These are phyloP conservation scores for Mugil cephalus DNA, from an alignment of 2,113 vertebrate species.

Conservation along the genomic window DNA sequence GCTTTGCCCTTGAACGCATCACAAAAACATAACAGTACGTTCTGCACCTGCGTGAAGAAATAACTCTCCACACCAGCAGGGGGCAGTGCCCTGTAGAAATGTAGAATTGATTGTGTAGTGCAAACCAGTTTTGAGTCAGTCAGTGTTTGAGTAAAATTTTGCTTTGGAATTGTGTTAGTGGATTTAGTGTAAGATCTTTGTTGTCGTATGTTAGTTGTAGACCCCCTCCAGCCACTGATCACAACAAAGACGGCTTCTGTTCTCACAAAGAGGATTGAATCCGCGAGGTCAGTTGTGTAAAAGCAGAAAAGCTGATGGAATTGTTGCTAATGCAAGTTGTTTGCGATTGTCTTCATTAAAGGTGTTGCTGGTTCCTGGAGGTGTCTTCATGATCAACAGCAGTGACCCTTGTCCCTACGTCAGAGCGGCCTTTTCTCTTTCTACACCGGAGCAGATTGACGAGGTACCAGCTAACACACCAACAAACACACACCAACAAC, in stretches of 20 bases:
- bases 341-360: slow-evolving; percentile 59
- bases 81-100: too few species aligned
- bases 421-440: slow-evolving; percentile 90
- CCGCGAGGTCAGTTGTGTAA: background rate
- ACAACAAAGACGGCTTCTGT: slow-evolving; percentile 4
- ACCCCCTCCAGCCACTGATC: background rate
- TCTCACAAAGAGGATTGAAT: background rate
- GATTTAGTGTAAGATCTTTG: too few species aligned
- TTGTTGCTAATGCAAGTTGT: background rate
- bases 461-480: slow-evolving; percentile 73
- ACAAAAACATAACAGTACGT: too few species aligned
- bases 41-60: too few species aligned
- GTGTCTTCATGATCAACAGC: slow-evolving; percentile 86
- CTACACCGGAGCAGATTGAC: slow-evolving; percentile 91
- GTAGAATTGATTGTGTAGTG: too few species aligned
- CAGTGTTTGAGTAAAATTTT: too few species aligned
- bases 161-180: too few species aligned
- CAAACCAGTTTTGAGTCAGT: too few species aligned
- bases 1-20: too few species aligned
- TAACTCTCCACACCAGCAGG: too few species aligned
- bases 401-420: slow-evolving; percentile 87
- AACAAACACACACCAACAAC: slow-evolving; percentile 5
- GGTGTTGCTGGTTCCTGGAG: slow-evolving; percentile 93
- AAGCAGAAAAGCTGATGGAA: background rate
- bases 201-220: too few species aligned